These are phyloP conservation scores for Apis dorsata DNA, from an alignment of 1,140 invertebrate genomes.

Conservation along the genomic window DNA sequence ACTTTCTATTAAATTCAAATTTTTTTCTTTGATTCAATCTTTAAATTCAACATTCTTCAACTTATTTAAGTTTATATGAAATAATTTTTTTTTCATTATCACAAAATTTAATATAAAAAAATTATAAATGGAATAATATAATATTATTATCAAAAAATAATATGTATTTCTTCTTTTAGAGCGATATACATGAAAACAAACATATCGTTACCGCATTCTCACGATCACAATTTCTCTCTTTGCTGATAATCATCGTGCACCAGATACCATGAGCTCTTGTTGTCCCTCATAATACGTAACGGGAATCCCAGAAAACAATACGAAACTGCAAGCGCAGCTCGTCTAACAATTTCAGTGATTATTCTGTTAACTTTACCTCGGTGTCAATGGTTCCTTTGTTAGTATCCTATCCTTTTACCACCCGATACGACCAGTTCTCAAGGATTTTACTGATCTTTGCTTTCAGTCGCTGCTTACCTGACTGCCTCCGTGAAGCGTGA, in stretches of 20 bases:
- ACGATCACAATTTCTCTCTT: constrained; percentile 5
- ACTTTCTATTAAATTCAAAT: too few relatives aligned
- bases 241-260: background rate
- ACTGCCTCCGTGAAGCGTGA: background rate
- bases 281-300: constrained; percentile 6
- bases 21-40: too few relatives aligned
- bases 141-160: too few relatives aligned
- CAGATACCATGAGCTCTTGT: background rate
- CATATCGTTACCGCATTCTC: background rate
- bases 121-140: too few relatives aligned
- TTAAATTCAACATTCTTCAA: too few relatives aligned
- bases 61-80: too few relatives aligned
- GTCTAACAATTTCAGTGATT: constrained; percentile 13
- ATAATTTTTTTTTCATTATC: too few relatives aligned
- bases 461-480: constrained; percentile 22
- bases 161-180: background rate
- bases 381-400: constrained; percentile 35
- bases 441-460: constrained; percentile 41
- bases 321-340: background rate
- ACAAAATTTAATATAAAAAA: too few relatives aligned
- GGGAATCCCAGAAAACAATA: constrained; percentile 36
- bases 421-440: constrained; percentile 20
- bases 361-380: constrained; percentile 17
- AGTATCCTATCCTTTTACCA: constrained; percentile 32
- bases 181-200: background rate